phyloP scores from a whole-genome alignment of 2,113 vertebrate genomes.

The Ictalurus punctatus region DNA sequence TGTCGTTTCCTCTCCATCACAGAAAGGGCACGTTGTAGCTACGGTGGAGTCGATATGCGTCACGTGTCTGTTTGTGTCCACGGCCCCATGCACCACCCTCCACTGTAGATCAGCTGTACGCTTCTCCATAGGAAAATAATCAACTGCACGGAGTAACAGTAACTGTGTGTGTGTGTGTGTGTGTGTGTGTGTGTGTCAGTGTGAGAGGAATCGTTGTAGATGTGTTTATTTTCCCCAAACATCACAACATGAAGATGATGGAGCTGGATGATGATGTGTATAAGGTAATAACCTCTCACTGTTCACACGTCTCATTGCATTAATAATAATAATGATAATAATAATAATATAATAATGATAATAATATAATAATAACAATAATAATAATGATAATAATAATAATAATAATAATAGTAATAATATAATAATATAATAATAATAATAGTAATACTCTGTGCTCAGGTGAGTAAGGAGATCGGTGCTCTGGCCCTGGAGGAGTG shows the following conservation, averaged over 20 bases:
- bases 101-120: too few relatives aligned
- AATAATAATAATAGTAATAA: not conserved
- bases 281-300: constrained; percentile 55
- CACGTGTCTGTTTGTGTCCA: too few relatives aligned
- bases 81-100: too few relatives aligned
- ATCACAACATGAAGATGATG: constrained; percentile 57
- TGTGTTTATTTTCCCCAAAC: constrained; percentile 58
- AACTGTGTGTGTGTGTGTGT: not conserved
- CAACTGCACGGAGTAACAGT: too few relatives aligned
- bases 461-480: constrained; percentile 57
- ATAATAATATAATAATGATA: too few relatives aligned
- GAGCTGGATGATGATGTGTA: constrained; percentile 59
- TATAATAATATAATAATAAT: not conserved
- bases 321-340: too few relatives aligned
- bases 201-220: constrained; percentile 45
- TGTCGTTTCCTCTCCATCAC: too few relatives aligned
- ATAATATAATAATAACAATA: too few relatives aligned
- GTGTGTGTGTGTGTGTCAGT: constrained; percentile 43
- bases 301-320: not conserved
- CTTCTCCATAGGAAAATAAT: too few relatives aligned
- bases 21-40: too few relatives aligned
- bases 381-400: too few relatives aligned
- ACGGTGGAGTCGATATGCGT: too few relatives aligned
- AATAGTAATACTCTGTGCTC: not conserved
- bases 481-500: constrained; percentile 60